These are phyloP conservation scores for Nephrotoma guestfalica DNA, from an alignment of 2,888 invertebrate genomes.

Conservation along the genomic window DNA sequence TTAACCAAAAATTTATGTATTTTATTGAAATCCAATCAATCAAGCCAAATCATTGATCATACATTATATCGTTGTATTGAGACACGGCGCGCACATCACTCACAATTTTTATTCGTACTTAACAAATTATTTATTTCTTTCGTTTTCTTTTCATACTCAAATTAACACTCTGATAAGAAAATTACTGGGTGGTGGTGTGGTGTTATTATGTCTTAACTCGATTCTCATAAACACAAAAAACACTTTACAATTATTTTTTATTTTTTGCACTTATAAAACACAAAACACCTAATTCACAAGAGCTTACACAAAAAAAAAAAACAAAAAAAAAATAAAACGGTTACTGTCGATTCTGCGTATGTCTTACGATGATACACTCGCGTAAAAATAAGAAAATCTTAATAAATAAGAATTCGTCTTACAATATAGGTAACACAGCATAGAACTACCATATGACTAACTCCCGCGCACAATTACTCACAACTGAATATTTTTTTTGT, in stretches of 20 bases:
- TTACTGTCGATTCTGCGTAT: not conserved
- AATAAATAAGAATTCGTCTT: not conserved
- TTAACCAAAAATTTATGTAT: not conserved
- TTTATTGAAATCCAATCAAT: not conserved
- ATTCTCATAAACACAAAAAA: not conserved
- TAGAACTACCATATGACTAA: not conserved
- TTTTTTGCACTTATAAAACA: not conserved
- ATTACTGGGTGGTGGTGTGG: not conserved
- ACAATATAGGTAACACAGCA: not conserved
- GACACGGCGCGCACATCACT: not conserved
- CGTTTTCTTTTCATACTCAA: constrained; percentile 1
- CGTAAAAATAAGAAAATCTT: not conserved
- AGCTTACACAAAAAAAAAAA: not conserved
- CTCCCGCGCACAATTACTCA: constrained; percentile 4
- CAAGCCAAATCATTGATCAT: not conserved
- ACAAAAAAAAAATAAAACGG: not conserved
- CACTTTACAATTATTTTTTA: not conserved
- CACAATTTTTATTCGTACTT: not conserved
- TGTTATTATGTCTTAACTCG: not conserved
- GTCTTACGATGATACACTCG: not conserved
- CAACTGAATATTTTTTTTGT: not conserved
- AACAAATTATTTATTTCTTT: not conserved
- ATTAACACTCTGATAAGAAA: not conserved
- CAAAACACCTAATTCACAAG: not conserved
- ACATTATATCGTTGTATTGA: not conserved